Conservation (phyloP, 2,113 vertebrate species). For the Rhynchopsitta pachyrhyncha region DNA sequence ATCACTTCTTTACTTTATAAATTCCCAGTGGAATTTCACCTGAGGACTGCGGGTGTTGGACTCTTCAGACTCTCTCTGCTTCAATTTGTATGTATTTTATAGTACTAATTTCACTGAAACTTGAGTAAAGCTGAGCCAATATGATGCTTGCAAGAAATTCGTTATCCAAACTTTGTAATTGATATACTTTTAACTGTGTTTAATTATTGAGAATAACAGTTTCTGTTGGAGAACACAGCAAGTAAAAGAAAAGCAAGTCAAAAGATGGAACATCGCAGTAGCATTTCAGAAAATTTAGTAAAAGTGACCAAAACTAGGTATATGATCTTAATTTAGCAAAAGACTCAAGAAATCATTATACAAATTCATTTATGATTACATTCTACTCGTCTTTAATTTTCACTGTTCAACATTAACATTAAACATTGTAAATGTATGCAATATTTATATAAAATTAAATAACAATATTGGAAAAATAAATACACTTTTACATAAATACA, state of each 20-base stretch:
- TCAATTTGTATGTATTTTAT: neutral
- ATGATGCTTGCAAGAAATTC: constrained; percentile 36
- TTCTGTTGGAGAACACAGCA: neutral
- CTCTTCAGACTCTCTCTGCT: neutral
- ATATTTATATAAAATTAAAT: constrained; percentile 90
- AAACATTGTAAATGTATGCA: constrained; percentile 80
- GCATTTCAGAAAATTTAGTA: constrained; percentile 24
- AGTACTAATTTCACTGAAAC: neutral
- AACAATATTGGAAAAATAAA: constrained; percentile 96
- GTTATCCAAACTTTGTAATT: constrained; percentile 24
- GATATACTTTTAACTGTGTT: constrained; percentile 31
- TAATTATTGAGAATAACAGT: constrained; percentile 25
- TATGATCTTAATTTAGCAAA: constrained; percentile 36
- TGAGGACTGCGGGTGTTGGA: neutral
- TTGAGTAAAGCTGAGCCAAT: constrained; percentile 21
- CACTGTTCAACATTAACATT: constrained; percentile 76
- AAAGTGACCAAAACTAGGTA: constrained; percentile 43
- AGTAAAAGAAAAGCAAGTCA: neutral
- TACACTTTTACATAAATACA: constrained; percentile 97
- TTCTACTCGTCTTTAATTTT: constrained; percentile 87
- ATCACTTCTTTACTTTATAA: neutral
- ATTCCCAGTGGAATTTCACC: constrained; percentile 4
- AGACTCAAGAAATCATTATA: constrained; percentile 70
- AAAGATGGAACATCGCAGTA: neutral
- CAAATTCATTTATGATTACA: constrained; percentile 72